Conservation (phyloP, 1,140 invertebrate species). For the Paramacrobiotus metropolitanus region DNA sequence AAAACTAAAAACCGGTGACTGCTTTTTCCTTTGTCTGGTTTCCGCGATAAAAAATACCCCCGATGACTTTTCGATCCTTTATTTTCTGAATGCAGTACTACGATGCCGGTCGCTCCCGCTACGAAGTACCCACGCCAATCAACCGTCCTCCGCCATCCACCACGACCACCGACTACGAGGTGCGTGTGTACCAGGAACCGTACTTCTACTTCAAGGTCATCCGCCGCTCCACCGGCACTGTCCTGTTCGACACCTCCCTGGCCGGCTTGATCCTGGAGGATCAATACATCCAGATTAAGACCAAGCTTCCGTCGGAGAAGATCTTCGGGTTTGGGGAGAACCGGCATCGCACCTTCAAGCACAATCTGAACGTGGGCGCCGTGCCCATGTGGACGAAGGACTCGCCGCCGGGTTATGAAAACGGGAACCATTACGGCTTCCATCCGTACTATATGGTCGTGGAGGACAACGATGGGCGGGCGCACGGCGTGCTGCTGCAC, state of each 20-base stretch:
- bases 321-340: slow-evolving; percentile 63
- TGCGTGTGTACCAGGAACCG: slow-evolving; percentile 7
- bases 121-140: slow-evolving; percentile 19
- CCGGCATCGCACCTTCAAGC: slow-evolving; percentile 23
- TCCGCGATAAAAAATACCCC: no score
- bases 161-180: neutral
- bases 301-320: slow-evolving; percentile 37
- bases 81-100: no score
- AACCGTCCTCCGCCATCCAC: slow-evolving; percentile 9
- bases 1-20: no score
- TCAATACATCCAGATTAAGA: slow-evolving; percentile 58
- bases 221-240: slow-evolving; percentile 16
- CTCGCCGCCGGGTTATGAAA: slow-evolving; percentile 17
- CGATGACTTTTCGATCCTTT: no score
- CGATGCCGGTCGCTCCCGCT: no score
- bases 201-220: slow-evolving; percentile 23
- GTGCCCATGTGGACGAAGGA: slow-evolving; percentile 26
- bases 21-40: no score
- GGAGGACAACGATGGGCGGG: slow-evolving; percentile 29
- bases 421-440: slow-evolving; percentile 45
- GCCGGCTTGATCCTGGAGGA: slow-evolving; percentile 35
- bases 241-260: slow-evolving; percentile 10
- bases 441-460: slow-evolving; percentile 57
- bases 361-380: slow-evolving; percentile 18
- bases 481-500: slow-evolving; percentile 44